A percentile compares a stretch with the other conserved stretches of the same genome.
phyloP scores from a whole-genome alignment of 2,888 invertebrate genomes.

The Folsomia candida region DNA sequence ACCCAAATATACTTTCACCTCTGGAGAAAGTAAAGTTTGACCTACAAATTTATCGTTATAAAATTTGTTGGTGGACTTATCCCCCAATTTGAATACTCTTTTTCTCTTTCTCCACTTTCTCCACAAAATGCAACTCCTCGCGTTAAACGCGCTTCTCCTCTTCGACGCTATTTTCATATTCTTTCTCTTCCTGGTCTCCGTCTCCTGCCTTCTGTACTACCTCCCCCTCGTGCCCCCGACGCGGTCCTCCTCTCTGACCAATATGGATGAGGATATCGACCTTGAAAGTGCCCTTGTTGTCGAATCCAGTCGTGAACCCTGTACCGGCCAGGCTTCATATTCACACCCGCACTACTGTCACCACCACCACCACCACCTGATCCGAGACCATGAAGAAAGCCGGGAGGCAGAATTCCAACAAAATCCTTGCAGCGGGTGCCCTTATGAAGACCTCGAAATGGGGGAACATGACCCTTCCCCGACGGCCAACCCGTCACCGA shows the following conservation, averaged over 20 bases:
- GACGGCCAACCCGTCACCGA: not conserved
- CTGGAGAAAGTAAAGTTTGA: not conserved
- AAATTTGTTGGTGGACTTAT: too few species aligned
- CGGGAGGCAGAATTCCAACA: not conserved
- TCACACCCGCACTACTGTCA: conserved; percentile 13
- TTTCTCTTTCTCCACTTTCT: too few species aligned
- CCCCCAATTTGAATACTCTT: too few species aligned
- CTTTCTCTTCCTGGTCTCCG: conserved; percentile 78
- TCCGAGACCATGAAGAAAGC: not conserved
- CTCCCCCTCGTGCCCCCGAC: conserved; percentile 59
- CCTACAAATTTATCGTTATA: too few species aligned
- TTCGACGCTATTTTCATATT: conserved; percentile 84
- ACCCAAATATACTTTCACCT: too few species aligned
- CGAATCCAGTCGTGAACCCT: not conserved
- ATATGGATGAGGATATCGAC: conserved; percentile 31
- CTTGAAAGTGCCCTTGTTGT: conserved; percentile 43
- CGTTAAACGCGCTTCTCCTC: conserved; percentile 82
- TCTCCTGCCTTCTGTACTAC: conserved; percentile 78
- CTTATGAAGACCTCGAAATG: not conserved
- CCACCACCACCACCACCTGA: not conserved
- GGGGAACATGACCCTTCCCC: not conserved
- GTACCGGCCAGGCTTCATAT: not conserved
- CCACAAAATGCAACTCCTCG: conserved; percentile 71
- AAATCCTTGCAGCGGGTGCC: not conserved
- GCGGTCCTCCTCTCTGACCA: conserved; percentile 44